A percentile compares a stretch with the other conserved stretches of the same genome.
Conservation (phyloP, 2,888 invertebrate genomes). For the Andrena minutula region DNA sequence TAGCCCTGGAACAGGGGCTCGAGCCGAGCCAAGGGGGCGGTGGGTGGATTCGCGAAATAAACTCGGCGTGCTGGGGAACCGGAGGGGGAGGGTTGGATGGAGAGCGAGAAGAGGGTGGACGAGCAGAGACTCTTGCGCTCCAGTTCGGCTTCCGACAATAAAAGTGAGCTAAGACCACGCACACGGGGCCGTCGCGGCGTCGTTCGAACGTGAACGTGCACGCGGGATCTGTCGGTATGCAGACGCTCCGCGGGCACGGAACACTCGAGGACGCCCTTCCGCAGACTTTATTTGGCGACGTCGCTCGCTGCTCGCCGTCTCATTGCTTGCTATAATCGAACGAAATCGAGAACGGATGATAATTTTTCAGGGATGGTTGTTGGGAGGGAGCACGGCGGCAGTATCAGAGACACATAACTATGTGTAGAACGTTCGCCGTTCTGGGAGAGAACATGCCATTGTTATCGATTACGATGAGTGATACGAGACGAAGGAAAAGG, state of each 20-base stretch:
- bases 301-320: constrained; percentile 42
- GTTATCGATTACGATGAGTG: constrained; percentile 30
- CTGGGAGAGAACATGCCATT: neutral
- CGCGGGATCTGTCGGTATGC: neutral
- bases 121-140: constrained; percentile 63
- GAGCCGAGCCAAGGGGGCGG: constrained; percentile 54
- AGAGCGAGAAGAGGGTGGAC: constrained; percentile 39
- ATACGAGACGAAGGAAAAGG: neutral
- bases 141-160: constrained; percentile 73
- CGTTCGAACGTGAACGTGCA: constrained; percentile 29
- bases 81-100: constrained; percentile 14
- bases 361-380: constrained; percentile 31
- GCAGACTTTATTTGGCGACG: constrained; percentile 64
- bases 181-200: constrained; percentile 27
- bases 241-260: constrained; percentile 1
- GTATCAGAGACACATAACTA: constrained; percentile 31
- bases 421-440: constrained; percentile 13
- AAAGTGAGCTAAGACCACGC: constrained; percentile 74
- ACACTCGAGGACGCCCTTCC: constrained; percentile 39
- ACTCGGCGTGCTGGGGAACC: constrained; percentile 60
- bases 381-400: neutral
- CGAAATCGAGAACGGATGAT: constrained; percentile 63
- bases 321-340: constrained; percentile 64
- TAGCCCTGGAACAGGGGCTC: constrained; percentile 50
- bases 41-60: constrained; percentile 77